Evolutionary conservation across 1,140 invertebrate genomes (phyloP).

Genomic region (Pogonognathellus flavescens): DNA sequence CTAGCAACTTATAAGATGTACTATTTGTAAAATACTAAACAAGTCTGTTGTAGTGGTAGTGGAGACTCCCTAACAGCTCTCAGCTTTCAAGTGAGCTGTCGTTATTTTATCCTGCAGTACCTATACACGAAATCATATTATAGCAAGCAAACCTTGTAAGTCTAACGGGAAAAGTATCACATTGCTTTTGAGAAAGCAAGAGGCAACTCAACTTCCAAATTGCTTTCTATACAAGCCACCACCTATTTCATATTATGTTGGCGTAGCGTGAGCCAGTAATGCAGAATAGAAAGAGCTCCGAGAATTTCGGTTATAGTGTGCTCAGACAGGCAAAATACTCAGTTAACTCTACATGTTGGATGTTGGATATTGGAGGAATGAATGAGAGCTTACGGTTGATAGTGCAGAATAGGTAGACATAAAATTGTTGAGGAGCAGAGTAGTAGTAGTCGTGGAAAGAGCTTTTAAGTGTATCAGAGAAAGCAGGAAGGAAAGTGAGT

Average conservation of each 20-base stretch:
- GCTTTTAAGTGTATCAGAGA: conserved; percentile 30
- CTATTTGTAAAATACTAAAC: conserved; percentile 25
- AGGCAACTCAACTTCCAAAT: background rate
- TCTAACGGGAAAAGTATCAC: conserved; percentile 30
- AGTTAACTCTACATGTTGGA: too few relatives aligned
- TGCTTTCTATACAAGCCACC: background rate
- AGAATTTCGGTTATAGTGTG: too few relatives aligned
- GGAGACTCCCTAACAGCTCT: conserved; percentile 31
- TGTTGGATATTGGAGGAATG: too few relatives aligned
- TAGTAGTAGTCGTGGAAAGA: background rate
- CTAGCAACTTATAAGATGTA: background rate
- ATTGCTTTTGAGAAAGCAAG: conserved; percentile 33
- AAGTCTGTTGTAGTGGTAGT: conserved; percentile 13
- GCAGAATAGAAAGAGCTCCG: too few relatives aligned
- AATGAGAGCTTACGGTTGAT: too few relatives aligned
- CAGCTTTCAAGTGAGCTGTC: conserved; percentile 49
- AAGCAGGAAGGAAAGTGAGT: conserved; percentile 41
- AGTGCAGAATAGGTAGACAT: background rate
- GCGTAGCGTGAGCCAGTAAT: too few relatives aligned
- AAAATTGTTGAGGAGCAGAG: background rate
- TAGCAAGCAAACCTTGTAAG: background rate
- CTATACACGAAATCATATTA: background rate
- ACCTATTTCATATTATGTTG: too few relatives aligned
- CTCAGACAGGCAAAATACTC: too few relatives aligned
- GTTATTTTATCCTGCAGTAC: conserved; percentile 42